Conservation (phyloP, 2,113 vertebrate genomes). For the Chiloscyllium plagiosum region DNA sequence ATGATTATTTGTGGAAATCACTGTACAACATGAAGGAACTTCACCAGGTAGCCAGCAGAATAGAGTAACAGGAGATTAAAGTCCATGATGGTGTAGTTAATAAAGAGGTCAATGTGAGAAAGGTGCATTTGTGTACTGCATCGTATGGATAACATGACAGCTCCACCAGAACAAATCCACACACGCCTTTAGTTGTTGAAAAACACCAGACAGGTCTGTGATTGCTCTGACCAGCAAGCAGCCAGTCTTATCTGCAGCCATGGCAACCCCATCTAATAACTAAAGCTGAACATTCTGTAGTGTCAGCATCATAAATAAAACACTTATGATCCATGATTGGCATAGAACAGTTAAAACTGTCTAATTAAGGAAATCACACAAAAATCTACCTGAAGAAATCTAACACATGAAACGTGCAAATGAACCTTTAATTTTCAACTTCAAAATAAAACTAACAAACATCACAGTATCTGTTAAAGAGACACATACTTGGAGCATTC, state of each 20-base stretch:
- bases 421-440: background rate
- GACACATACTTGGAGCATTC: background rate
- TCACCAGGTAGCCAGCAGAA: background rate
- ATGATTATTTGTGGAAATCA: background rate
- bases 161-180: background rate
- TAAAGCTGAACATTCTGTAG: background rate
- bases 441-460: background rate
- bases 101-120: background rate
- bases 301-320: background rate
- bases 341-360: background rate
- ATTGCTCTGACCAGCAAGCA: background rate
- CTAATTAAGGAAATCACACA: background rate
- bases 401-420: background rate
- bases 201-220: background rate
- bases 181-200: too few relatives aligned
- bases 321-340: background rate
- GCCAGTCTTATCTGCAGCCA: background rate
- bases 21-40: background rate
- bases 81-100: background rate
- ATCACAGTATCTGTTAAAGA: background rate
- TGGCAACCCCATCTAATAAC: constrained; percentile 17
- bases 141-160: background rate
- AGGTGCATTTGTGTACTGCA: background rate
- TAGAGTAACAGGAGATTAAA: background rate
- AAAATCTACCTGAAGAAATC: background rate